Evolutionary conservation across 2,888 invertebrate species (phyloP), one percentile per base, ranked within the genome.

Genomic region (Tanytarsus gracilentus): DNA sequence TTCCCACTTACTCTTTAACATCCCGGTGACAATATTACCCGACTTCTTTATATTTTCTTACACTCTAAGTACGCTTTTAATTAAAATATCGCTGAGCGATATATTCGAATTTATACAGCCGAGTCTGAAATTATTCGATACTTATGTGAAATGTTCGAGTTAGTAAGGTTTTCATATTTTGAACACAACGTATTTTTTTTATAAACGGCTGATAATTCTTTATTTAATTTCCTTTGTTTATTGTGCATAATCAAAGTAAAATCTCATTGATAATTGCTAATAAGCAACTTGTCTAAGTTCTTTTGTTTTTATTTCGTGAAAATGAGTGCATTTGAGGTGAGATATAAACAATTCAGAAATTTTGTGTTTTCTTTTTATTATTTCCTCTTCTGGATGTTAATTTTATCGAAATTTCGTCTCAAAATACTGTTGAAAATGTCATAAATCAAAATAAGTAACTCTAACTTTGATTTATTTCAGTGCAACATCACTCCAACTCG

Each of bases 401-500:
- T n/a, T 8, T 8, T n/a, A 39, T 39, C 14, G 14, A 14, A 7
- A 39, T 8, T 7, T 48, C 21, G 16, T 8, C 21, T 48, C 4
- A 7, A 6, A 49, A 7, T 49, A 23, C 25, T 2, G 7, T 40
- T 16, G 21, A 23, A 26, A 23, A 21, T 29, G 16, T 11, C 1
- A 33, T 6, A 52, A 18, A 52, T 21, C 23, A 5, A 11, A 21
- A 14, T 11, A 30, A 5, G 29, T 7, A 4, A 11, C 26, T 23
- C 25, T 23, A 53, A 33, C 36, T 53, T 14, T 25, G 2, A n/a
- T 39, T 7, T 25, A 18, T 23, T 36, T 25, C 49, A 72, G 74
- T 68, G 74, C 33, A 68, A 66, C 53, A 63, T 74, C 21, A 75
- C 75, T 14, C 75, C 74, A 29, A 66, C 71, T n/a, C 68, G 71